Percentiles rank a stretch among this genome's conserved stretches.
phyloP scores from a whole-genome alignment of 2,888 invertebrate species.

The Scaptomyza reducta region DNA sequence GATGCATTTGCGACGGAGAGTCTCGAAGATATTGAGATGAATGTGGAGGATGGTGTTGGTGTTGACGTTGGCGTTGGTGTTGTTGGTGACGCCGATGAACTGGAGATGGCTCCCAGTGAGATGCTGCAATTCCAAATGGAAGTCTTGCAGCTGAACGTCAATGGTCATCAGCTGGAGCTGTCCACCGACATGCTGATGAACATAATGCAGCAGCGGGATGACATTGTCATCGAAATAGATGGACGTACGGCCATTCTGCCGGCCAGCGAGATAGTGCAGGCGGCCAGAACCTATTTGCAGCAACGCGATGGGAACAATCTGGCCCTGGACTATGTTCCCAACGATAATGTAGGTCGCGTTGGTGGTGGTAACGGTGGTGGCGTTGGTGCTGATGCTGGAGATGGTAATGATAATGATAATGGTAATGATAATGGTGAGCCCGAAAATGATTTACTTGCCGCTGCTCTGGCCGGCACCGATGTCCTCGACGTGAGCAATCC shows the following conservation, averaged over 20 bases:
- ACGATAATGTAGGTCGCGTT: not conserved
- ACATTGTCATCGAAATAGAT: conserved; percentile 46
- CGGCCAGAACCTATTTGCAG: conserved; percentile 71
- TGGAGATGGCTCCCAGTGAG: conserved; percentile 4
- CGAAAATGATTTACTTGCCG: conserved; percentile 88
- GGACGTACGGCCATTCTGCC: conserved; percentile 35
- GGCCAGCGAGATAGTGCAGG: conserved; percentile 71
- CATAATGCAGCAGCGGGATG: conserved; percentile 60
- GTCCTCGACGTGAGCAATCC: conserved; percentile 75
- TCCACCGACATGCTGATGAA: conserved; percentile 50
- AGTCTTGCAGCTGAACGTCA: conserved; percentile 51
- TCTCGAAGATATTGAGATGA: conserved; percentile 7
- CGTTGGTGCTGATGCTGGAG: too few relatives aligned
- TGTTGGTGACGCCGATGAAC: conserved; percentile 2
- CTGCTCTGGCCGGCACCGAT: conserved; percentile 88
- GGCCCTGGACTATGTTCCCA: conserved; percentile 19
- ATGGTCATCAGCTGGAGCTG: conserved; percentile 57
- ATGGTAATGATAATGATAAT: too few relatives aligned
- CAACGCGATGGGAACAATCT: conserved; percentile 63
- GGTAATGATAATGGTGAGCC: conserved; percentile 27
- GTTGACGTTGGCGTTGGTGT: not conserved
- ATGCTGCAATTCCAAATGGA: conserved; percentile 39
- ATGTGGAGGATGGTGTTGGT: not conserved
- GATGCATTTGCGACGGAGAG: not conserved
- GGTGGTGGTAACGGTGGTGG: not conserved